Percentiles rank a stretch among this genome's conserved stretches.
Conservation (phyloP, 2,888 invertebrate species). For the Apeira syringaria region DNA sequence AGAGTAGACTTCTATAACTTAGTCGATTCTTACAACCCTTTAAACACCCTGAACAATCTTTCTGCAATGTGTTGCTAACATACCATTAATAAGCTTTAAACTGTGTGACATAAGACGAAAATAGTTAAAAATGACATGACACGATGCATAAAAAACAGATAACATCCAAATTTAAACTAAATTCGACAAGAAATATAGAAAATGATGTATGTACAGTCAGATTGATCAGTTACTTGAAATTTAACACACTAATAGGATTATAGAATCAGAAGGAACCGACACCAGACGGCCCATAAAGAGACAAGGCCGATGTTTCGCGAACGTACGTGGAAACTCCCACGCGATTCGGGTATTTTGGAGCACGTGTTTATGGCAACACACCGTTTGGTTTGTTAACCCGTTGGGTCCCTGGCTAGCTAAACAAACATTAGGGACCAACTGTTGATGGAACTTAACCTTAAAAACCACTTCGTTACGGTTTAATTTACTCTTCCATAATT, state of each 20-base stretch:
- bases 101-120: too few relatives aligned
- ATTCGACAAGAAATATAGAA: too few relatives aligned
- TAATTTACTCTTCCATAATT: too few relatives aligned
- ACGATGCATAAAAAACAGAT: too few relatives aligned
- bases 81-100: too few relatives aligned
- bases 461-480: too few relatives aligned
- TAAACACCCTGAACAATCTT: too few relatives aligned
- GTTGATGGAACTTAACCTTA: slow-evolving; percentile 15
- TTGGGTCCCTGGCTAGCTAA: slow-evolving; percentile 16
- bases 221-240: background rate
- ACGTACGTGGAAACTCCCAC: slow-evolving; percentile 14
- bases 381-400: slow-evolving; percentile 13
- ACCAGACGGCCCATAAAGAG: slow-evolving; percentile 22
- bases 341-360: slow-evolving; percentile 15
- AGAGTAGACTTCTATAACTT: too few relatives aligned
- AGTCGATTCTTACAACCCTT: too few relatives aligned
- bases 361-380: slow-evolving; percentile 16
- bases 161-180: too few relatives aligned
- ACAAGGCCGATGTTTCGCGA: slow-evolving; percentile 20
- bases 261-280: slow-evolving; percentile 7
- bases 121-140: too few relatives aligned
- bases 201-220: background rate
- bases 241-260: background rate
- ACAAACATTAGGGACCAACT: slow-evolving; percentile 12
- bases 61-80: too few relatives aligned